These are phyloP conservation scores for Xylota sylvarum DNA, from an alignment of 2,888 invertebrate species.

Conservation along the genomic window DNA sequence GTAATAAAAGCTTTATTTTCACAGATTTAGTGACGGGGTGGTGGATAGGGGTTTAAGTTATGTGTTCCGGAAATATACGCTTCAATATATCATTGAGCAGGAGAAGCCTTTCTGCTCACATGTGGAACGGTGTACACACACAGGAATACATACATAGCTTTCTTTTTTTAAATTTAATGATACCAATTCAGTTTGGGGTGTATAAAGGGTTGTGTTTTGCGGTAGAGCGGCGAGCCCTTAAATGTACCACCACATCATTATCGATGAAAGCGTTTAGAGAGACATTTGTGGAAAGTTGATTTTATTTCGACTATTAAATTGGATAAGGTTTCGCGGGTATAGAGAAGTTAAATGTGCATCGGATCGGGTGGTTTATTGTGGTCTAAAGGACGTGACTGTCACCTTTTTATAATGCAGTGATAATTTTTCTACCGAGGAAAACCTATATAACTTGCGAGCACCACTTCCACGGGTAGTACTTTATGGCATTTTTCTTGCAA, in stretches of 20 bases:
- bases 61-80: background rate
- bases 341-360: background rate
- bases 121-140: background rate
- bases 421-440: too few species aligned
- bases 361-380: too few species aligned
- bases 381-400: too few species aligned
- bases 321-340: background rate
- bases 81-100: background rate
- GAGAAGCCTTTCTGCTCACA: background rate
- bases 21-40: background rate
- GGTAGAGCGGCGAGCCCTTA: background rate
- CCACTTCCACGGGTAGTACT: too few species aligned
- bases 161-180: constrained; percentile 2
- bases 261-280: background rate
- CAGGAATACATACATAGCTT: background rate
- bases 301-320: background rate
- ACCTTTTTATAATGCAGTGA: too few species aligned
- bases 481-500: too few species aligned
- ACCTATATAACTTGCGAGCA: too few species aligned
- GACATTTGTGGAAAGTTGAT: background rate
- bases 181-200: background rate
- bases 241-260: background rate
- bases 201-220: background rate
- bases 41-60: constrained; percentile 3
- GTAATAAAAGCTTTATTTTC: constrained; percentile 19